Conservation (phyloP, 2,888 invertebrate genomes). For the Diaphora mendica region DNA sequence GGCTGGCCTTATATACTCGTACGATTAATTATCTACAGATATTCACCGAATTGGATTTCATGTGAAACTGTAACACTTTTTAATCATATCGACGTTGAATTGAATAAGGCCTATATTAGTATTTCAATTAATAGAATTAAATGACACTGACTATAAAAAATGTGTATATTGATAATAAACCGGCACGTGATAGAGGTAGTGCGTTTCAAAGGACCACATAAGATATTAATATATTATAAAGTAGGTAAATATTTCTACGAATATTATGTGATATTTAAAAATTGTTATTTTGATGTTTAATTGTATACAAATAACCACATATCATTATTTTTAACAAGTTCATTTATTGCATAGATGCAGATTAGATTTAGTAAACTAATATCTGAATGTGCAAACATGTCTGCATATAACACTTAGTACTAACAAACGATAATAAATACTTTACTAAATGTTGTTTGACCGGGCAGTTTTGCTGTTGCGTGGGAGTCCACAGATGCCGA, state of each 20-base stretch:
- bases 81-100: conserved; percentile 18
- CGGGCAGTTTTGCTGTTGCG: conserved; percentile 21
- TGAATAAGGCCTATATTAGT: conserved; percentile 27
- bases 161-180: conserved; percentile 39
- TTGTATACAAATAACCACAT: conserved; percentile 80
- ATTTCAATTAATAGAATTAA: conserved; percentile 24
- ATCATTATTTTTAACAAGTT: conserved; percentile 80
- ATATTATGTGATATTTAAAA: conserved; percentile 84
- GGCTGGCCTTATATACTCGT: not conserved
- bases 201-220: conserved; percentile 67
- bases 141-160: conserved; percentile 33
- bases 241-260: conserved; percentile 76
- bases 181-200: conserved; percentile 71
- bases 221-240: conserved; percentile 78
- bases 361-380: conserved; percentile 47
- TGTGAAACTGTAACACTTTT: conserved; percentile 29
- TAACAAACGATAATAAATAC: conserved; percentile 36
- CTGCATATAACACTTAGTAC: conserved; percentile 30
- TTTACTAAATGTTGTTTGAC: conserved; percentile 26
- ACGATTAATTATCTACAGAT: conserved; percentile 4
- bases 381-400: conserved; percentile 32
- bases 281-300: conserved; percentile 80
- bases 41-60: conserved; percentile 36
- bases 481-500: conserved; percentile 25
- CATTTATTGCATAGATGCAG: conserved; percentile 57